These are phyloP conservation scores for Aspidiotus destructor DNA, from an alignment of 2,888 invertebrate genomes.

Conservation along the genomic window DNA sequence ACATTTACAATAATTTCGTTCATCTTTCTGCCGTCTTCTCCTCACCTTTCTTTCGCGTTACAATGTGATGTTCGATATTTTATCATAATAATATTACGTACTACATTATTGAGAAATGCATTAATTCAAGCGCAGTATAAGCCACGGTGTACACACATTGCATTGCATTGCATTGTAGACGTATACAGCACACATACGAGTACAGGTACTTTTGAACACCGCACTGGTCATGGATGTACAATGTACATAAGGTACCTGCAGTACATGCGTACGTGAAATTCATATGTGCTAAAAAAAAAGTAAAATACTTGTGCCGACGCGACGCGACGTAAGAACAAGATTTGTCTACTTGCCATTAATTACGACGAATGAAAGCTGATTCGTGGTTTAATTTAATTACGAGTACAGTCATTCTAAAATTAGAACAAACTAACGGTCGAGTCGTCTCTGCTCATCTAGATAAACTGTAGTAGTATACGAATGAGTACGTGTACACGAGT, in stretches of 20 bases:
- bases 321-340: neutral
- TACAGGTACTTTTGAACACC: too few relatives aligned
- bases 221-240: neutral
- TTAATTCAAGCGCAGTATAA: too few relatives aligned
- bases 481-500: too few relatives aligned
- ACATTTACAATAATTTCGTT: neutral
- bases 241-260: neutral
- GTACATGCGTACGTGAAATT: neutral
- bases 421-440: constrained; percentile 14
- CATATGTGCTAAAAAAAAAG: neutral
- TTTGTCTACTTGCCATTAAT: neutral
- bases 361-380: constrained; percentile 8
- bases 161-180: too few relatives aligned
- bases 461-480: too few relatives aligned
- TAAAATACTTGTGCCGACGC: too few relatives aligned
- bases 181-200: too few relatives aligned
- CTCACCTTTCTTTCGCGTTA: neutral
- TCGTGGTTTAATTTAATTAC: constrained; percentile 16
- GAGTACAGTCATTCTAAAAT: constrained; percentile 10
- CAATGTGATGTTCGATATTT: too few relatives aligned
- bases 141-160: too few relatives aligned
- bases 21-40: neutral
- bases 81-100: too few relatives aligned
- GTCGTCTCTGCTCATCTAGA: neutral
- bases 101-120: too few relatives aligned